phyloP scores from a whole-genome alignment of 2,888 invertebrate genomes.

The Lasioglossum villosulum region DNA sequence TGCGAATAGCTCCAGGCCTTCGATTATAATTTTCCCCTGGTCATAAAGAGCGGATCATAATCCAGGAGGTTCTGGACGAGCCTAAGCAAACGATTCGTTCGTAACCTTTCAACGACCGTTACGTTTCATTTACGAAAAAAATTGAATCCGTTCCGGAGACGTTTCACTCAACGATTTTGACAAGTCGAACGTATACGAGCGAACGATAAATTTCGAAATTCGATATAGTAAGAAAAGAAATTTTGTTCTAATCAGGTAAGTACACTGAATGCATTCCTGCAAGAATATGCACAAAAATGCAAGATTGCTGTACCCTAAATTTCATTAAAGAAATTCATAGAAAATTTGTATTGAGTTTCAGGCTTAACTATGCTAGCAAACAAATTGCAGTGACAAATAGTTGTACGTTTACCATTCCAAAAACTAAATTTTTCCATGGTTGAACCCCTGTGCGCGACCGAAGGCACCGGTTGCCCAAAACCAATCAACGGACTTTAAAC shows the following conservation, averaged over 20 bases:
- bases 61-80: slow-evolving; percentile 26
- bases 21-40: slow-evolving; percentile 60
- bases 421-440: neutral
- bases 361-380: neutral
- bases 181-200: neutral
- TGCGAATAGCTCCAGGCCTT: slow-evolving; percentile 44
- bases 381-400: neutral
- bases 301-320: neutral
- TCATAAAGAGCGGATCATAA: slow-evolving; percentile 45
- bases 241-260: neutral
- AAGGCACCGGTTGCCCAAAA: neutral
- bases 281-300: neutral
- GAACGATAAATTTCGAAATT: neutral
- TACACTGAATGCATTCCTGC: neutral
- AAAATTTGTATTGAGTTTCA: neutral
- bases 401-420: too few relatives aligned
- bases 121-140: slow-evolving; percentile 23
- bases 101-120: slow-evolving; percentile 16
- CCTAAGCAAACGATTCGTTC: slow-evolving; percentile 58
- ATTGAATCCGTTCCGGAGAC: neutral
- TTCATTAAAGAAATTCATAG: neutral
- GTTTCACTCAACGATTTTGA: neutral
- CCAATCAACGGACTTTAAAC: neutral
- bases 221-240: neutral
- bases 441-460: neutral